A percentile compares a stretch with the other conserved stretches of the same genome.
Conservation (phyloP, 2,113 vertebrate species). For the Mirounga angustirostris region DNA sequence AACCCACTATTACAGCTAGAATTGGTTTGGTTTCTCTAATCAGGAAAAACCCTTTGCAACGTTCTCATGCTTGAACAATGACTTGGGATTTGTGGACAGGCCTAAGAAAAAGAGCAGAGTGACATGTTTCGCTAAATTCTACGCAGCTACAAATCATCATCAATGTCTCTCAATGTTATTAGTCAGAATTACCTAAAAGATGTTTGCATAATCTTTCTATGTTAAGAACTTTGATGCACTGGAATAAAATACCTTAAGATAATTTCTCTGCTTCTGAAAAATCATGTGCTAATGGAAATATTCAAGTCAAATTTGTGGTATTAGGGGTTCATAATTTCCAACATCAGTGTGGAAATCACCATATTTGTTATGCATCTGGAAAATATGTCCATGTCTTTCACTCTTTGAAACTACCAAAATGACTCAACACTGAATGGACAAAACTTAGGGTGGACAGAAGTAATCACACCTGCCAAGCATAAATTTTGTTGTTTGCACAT, state of each 20-base stretch:
- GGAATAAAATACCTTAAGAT: neutral
- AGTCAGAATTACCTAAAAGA: neutral
- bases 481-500: neutral
- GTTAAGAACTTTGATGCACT: neutral
- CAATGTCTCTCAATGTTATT: neutral
- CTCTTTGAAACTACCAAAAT: neutral
- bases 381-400: neutral
- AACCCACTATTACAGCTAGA: neutral
- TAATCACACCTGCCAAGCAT: neutral
- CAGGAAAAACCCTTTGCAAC: neutral
- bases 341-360: neutral
- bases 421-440: neutral
- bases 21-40: neutral
- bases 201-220: neutral
- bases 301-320: neutral
- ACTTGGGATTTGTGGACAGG: neutral
- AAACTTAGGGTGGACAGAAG: neutral
- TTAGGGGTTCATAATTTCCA: neutral
- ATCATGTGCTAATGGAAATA: slow-evolving; percentile 12
- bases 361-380: neutral
- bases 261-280: neutral
- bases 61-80: neutral
- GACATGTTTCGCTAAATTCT: neutral
- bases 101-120: neutral
- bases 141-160: neutral